These are phyloP conservation scores for Manacus vitellinus DNA, from an alignment of 2,113 vertebrate species.

Conservation along the genomic window DNA sequence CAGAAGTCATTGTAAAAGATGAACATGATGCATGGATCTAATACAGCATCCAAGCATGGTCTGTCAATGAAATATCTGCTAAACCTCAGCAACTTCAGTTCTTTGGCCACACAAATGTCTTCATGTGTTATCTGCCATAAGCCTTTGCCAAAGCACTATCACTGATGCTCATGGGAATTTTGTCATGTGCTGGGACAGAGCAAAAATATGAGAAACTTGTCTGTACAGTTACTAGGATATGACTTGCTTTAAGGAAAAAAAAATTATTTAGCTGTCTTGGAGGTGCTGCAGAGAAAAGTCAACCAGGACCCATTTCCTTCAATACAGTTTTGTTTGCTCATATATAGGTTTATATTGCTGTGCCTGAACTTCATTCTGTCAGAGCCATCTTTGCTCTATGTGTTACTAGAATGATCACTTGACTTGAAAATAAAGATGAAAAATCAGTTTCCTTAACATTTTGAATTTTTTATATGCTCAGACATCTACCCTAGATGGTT, in stretches of 20 bases:
- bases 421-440: not conserved
- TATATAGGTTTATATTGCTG: not conserved
- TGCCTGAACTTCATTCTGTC: not conserved
- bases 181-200: accelerated
- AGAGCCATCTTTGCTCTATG: not conserved
- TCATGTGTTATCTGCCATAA: not conserved
- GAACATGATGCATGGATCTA: not conserved
- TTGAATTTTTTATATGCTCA: not conserved
- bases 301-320: not conserved
- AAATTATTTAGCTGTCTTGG: not conserved
- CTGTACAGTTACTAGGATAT: not conserved
- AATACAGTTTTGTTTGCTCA: not conserved
- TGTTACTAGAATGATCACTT: not conserved
- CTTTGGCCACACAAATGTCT: not conserved
- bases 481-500: not conserved
- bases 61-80: not conserved
- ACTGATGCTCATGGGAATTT: not conserved
- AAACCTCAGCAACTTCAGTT: not conserved
- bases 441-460: not conserved
- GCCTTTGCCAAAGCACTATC: not conserved
- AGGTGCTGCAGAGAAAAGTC: not conserved
- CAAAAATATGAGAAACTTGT: not conserved
- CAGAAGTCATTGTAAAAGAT: not conserved
- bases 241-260: not conserved
- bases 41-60: not conserved